Evolutionary conservation across 2,113 vertebrate genomes (phyloP).

Genomic region (Pongo pygmaeus): DNA sequence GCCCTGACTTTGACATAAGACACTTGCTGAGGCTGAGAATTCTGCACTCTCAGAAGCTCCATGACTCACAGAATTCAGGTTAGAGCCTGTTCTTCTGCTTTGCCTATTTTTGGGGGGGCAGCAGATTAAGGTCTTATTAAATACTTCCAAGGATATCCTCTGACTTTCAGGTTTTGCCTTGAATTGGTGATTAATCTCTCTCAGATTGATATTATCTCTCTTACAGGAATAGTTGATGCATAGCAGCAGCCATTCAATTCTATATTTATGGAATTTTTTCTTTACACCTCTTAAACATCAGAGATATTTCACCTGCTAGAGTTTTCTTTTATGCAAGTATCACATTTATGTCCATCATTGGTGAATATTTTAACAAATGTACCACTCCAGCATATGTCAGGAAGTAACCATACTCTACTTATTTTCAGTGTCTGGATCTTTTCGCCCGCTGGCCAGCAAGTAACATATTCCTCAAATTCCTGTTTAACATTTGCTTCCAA

Average conservation of each 20-base stretch:
- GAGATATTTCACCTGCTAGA: neutral
- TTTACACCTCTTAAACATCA: neutral
- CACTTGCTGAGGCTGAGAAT: neutral
- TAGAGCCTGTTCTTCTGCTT: neutral
- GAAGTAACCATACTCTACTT: neutral
- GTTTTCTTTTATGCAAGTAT: neutral
- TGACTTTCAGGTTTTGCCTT: constrained; percentile 25
- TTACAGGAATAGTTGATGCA: neutral
- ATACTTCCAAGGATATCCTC: neutral
- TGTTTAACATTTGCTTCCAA: neutral
- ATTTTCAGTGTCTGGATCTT: neutral
- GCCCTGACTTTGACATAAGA: neutral
- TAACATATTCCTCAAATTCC: neutral
- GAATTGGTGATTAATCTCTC: neutral
- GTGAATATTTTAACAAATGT: neutral
- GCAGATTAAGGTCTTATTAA: neutral
- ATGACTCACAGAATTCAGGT: neutral
- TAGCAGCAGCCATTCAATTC: neutral
- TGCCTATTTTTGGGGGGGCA: neutral
- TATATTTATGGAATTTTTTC: neutral
- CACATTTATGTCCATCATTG: neutral
- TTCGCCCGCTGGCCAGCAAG: neutral
- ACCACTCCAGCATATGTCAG: neutral
- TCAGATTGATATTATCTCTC: neutral
- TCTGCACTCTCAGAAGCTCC: neutral